Conservation (phyloP, 2,888 invertebrate species). For the Gonocerus acuteangulatus region DNA sequence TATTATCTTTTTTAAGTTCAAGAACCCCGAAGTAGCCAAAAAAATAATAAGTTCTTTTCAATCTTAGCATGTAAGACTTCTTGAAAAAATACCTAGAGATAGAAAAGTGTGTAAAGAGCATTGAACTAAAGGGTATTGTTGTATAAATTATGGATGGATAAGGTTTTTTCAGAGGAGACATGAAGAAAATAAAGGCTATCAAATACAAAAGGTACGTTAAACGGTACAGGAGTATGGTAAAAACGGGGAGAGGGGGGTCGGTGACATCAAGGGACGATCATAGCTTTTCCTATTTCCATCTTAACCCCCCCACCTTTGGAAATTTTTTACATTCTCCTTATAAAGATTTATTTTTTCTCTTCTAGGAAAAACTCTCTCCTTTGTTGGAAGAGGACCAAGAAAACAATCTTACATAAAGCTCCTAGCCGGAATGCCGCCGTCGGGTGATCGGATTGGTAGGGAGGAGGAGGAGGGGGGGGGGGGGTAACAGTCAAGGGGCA, state of each 20-base stretch:
- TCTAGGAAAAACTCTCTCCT: slow-evolving; percentile 21
- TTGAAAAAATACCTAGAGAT: slow-evolving; percentile 4
- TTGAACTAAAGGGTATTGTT: slow-evolving; percentile 24
- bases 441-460: neutral
- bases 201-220: slow-evolving; percentile 19
- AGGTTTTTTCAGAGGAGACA: slow-evolving; percentile 6
- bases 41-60: slow-evolving; percentile 1
- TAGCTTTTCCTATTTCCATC: slow-evolving; percentile 15
- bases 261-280: slow-evolving; percentile 8
- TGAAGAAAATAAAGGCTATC: slow-evolving; percentile 6
- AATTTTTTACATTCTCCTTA: too few species aligned
- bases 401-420: slow-evolving; percentile 14
- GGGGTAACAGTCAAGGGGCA: neutral
- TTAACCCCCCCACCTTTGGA: too few species aligned
- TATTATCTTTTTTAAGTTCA: too few species aligned
- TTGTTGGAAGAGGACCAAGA: slow-evolving; percentile 12
- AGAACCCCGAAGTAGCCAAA: too few species aligned
- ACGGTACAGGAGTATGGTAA: slow-evolving; percentile 10
- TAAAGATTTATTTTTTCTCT: neutral
- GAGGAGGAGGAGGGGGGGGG: neutral
- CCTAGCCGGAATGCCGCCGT: too few species aligned
- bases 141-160: slow-evolving; percentile 18
- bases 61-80: neutral
- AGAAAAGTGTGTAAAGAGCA: slow-evolving; percentile 12
- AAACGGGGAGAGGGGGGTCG: neutral